Evolutionary conservation across 2,888 invertebrate species (phyloP), one percentile per base, ranked within the genome.

Genomic region (Invenusta paracnida): DNA sequence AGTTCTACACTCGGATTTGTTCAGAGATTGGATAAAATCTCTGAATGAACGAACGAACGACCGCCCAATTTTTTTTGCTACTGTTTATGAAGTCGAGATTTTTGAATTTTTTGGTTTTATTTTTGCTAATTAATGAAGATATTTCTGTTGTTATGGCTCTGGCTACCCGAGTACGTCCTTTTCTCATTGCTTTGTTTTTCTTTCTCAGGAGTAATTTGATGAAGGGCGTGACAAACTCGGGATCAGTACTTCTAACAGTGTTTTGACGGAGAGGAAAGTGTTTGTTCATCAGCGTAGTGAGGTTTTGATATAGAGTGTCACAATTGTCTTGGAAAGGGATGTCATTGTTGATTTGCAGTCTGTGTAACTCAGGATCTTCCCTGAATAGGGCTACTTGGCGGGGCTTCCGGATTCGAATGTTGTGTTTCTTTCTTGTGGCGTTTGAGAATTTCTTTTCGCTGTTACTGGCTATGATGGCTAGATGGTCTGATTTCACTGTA

Each of bases 321-420:
- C 73, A 73, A 73, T 73, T 73, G 73, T 73, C 27, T 23, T 73
- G 17, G 73, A 73, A 73, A 73, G 73, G 73, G 73, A 73, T 73
- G 73, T 73, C 73, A 73, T 73, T 73, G 73, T 73, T 73, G 73
- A 73, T 73, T 73, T 73, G 73, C 73, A 73, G 73, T 73, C 73
- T 73, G 73, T 73, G 73, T 73, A 73, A 25, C 73, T 73, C 73
- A 73, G 73, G 73, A 73, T 73, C 73, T 73, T 73, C 73, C 27
- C 73, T 73, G 73, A 73, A 73, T 23, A 73, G 73, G 73, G 73
- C 73, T 73, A 73, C 73, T 73, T 73, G 27, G 73, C 73, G 25
- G 27, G 27, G 27, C 73, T 73, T 73, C 73, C 73, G 73, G 73
- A 73, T 73, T 73, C 73, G 73, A 25, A 73, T 73, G 73, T 73